Conservation (phyloP, 1,140 invertebrate genomes). For the Micrasema longulum region DNA sequence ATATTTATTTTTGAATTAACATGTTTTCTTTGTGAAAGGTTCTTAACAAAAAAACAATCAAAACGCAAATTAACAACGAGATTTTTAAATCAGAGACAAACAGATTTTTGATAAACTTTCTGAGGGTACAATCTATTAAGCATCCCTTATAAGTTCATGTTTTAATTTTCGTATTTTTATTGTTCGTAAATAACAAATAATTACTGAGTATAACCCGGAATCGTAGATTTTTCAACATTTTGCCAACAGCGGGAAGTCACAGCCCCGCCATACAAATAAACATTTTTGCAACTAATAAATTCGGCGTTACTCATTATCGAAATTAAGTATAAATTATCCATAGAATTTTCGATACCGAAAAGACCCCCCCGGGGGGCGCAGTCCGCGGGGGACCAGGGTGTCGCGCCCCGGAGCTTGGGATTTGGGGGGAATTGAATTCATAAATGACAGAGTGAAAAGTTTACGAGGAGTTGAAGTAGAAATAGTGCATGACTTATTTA, state of each 20-base stretch:
- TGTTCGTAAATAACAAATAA: too few species aligned
- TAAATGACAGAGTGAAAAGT: conserved; percentile 17
- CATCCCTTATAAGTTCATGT: too few species aligned
- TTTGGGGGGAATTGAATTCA: neutral
- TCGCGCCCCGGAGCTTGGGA: conserved; percentile 2
- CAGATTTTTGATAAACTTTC: too few species aligned
- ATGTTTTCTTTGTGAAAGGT: too few species aligned
- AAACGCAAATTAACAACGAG: too few species aligned
- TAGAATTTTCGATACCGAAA: conserved; percentile 25
- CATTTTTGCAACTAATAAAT: conserved; percentile 39
- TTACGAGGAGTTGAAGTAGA: conserved; percentile 19
- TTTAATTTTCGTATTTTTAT: too few species aligned
- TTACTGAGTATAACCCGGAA: neutral
- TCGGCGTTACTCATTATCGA: conserved; percentile 39
- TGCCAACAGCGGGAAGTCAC: conserved; percentile 13
- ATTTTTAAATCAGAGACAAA: too few species aligned
- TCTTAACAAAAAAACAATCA: too few species aligned
- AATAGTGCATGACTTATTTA: conserved; percentile 43
- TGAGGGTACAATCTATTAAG: too few species aligned
- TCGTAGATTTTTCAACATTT: conserved; percentile 8
- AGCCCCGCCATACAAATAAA: conserved; percentile 2
- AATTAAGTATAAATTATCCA: conserved; percentile 40
- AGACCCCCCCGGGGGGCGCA: conserved; percentile 7
- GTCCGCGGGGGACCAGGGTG: conserved; percentile 6
- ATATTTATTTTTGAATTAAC: too few species aligned